Conservation (phyloP, 2,113 vertebrate species). For the Epinephelus moara region DNA sequence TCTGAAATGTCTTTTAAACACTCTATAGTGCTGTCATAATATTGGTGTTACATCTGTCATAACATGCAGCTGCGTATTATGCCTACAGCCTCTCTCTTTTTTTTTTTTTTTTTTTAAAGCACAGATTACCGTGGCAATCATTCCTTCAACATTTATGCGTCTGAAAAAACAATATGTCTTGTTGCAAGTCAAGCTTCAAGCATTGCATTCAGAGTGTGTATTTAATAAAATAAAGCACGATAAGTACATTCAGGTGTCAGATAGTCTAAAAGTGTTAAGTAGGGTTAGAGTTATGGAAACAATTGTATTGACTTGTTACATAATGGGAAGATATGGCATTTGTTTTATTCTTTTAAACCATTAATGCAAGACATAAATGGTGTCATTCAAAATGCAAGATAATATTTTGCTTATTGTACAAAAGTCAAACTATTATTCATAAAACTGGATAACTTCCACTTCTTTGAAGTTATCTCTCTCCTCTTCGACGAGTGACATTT, state of each 20-base stretch:
- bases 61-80: slow-evolving; percentile 64
- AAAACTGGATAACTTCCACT: too few species aligned
- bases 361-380: background rate
- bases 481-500: too few species aligned
- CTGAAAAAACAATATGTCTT: slow-evolving; percentile 21
- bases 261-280: background rate
- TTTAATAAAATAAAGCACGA: background rate
- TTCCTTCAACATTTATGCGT: slow-evolving; percentile 32
- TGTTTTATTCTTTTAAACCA: background rate
- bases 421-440: background rate
- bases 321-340: background rate
- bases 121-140: slow-evolving; percentile 50
- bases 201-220: background rate
- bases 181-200: background rate
- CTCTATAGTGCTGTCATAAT: slow-evolving; percentile 73
- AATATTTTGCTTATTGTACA: background rate
- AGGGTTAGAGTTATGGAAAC: background rate
- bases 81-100: slow-evolving; percentile 26
- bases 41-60: slow-evolving; percentile 75
- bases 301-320: background rate
- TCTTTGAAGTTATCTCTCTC: too few species aligned
- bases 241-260: slow-evolving; percentile 12
- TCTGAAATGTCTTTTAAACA: slow-evolving; percentile 63
- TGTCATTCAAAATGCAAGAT: background rate
- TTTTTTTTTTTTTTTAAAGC: background rate